phyloP scores from a whole-genome alignment of 2,888 invertebrate genomes.

The Parnassius smintheus region DNA sequence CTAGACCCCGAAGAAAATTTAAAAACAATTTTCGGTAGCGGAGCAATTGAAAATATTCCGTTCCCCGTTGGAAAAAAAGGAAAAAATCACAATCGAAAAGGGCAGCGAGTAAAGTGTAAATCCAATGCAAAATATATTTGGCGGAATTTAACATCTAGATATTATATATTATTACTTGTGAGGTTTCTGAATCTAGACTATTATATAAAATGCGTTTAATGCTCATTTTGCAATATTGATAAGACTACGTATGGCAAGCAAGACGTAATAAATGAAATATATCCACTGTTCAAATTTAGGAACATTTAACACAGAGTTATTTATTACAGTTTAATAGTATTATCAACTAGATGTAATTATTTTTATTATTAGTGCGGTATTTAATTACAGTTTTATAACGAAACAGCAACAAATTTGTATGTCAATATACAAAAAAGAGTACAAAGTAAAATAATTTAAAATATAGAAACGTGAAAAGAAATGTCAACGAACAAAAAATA shows the following conservation, averaged over 20 bases:
- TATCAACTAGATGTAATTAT: conserved; percentile 63
- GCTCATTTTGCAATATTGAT: conserved; percentile 40
- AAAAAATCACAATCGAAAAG: neutral
- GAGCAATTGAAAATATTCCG: too few species aligned
- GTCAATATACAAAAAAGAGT: conserved; percentile 44
- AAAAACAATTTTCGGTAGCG: too few species aligned
- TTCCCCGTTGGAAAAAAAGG: too few species aligned
- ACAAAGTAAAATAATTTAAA: conserved; percentile 37
- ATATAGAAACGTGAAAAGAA: conserved; percentile 42
- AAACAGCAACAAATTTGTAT: conserved; percentile 53
- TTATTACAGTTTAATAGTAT: conserved; percentile 67
- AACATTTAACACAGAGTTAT: conserved; percentile 78
- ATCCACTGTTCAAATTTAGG: conserved; percentile 77
- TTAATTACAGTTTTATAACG: conserved; percentile 52
- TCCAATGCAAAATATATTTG: conserved; percentile 28
- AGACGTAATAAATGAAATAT: conserved; percentile 54
- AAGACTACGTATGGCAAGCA: conserved; percentile 71
- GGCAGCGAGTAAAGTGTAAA: conserved; percentile 17
- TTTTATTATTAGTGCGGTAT: conserved; percentile 55
- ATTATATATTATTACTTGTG: conserved; percentile 34
- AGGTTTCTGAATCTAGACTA: conserved; percentile 41
- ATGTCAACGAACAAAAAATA: conserved; percentile 34
- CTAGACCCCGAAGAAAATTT: conserved; percentile 37
- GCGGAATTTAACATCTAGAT: conserved; percentile 3
- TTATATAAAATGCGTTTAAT: conserved; percentile 35